phyloP scores from a whole-genome alignment of 2,113 vertebrate genomes.

The human region DNA sequence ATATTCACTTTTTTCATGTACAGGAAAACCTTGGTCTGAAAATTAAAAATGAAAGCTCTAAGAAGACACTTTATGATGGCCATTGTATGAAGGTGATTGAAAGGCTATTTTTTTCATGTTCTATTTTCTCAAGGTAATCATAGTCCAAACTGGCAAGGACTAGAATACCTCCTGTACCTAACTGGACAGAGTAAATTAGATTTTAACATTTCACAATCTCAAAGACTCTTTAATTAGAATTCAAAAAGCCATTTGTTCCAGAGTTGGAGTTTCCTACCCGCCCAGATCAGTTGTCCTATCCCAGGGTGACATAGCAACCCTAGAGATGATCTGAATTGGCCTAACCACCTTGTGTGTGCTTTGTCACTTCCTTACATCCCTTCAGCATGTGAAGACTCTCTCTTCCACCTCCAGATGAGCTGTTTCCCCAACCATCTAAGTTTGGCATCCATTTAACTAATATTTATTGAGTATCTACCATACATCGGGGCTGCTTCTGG shows the following conservation, averaged over 20 bases:
- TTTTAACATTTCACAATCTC: not conserved
- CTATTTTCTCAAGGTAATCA: not conserved
- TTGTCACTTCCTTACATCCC: not conserved
- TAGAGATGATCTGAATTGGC: not conserved
- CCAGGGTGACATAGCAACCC: not conserved
- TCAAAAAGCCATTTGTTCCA: not conserved
- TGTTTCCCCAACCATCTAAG: not conserved
- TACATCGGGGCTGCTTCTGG: not conserved
- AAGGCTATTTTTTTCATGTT: not conserved
- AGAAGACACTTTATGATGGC: not conserved
- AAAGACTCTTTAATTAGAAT: not conserved
- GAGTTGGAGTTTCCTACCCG: not conserved
- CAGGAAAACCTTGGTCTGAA: not conserved
- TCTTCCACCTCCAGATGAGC: not conserved
- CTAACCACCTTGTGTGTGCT: not conserved
- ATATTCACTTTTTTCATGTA: not conserved
- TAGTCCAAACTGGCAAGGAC: not conserved
- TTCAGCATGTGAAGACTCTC: not conserved
- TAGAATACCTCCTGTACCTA: not conserved
- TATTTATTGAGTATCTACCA: not conserved
- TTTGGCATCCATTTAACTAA: not conserved
- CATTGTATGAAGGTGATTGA: not conserved
- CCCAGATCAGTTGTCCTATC: not conserved
- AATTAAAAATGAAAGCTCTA: not conserved
- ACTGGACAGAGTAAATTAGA: not conserved